A percentile compares a stretch with the other conserved stretches of the same genome.
Conservation (phyloP, 2,797 vertebrate species). For the Phalanger gymnotis region DNA sequence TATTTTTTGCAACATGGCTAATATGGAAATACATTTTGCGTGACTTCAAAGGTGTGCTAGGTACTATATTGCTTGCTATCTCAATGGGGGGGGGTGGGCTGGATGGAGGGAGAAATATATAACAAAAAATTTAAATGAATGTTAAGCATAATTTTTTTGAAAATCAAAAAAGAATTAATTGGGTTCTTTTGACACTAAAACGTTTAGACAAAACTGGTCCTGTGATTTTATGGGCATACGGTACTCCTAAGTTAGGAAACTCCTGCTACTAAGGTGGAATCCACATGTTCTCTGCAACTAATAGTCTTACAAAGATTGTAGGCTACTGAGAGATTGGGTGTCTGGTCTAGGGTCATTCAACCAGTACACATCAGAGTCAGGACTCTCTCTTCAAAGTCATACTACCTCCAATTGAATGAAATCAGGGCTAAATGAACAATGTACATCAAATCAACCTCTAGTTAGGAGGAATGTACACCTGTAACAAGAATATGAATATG, state of each 20-base stretch:
- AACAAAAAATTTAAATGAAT: neutral
- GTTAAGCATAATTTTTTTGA: neutral
- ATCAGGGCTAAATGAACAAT: neutral
- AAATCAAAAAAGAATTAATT: neutral
- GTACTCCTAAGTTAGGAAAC: neutral
- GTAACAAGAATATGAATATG: neutral
- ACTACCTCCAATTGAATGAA: neutral
- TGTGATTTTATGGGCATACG: neutral
- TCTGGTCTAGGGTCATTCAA: neutral
- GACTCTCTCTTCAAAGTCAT: neutral
- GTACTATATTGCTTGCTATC: neutral
- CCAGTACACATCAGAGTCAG: neutral
- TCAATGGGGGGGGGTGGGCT: neutral
- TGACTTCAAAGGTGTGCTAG: neutral
- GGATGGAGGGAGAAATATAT: neutral
- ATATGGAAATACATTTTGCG: neutral
- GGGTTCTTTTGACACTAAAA: neutral
- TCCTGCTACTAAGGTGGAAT: neutral
- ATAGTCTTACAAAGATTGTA: neutral
- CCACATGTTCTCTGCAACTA: neutral
- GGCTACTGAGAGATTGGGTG: neutral
- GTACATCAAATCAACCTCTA: neutral
- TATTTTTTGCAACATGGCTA: neutral
- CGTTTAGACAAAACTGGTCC: neutral
- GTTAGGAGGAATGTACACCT: neutral